Conservation (phyloP, 1,140 invertebrate species). For the Tribolium madens region DNA sequence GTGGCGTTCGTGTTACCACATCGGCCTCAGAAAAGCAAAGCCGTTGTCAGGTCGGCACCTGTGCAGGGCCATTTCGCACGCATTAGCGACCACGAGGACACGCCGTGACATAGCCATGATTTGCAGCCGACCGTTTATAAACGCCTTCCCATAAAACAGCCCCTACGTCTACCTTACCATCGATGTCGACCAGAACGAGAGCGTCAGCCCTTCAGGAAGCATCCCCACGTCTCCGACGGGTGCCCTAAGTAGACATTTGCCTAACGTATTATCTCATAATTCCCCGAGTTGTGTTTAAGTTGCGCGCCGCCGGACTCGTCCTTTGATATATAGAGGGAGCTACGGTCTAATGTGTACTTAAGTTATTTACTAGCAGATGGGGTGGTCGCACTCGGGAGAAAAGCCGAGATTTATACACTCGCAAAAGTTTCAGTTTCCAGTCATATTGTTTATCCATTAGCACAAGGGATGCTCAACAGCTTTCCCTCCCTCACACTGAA, state of each 20-base stretch:
- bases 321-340: constrained; percentile 61
- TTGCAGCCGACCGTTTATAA: constrained; percentile 55
- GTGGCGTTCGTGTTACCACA: constrained; percentile 10
- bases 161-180: constrained; percentile 19
- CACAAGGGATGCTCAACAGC: not conserved
- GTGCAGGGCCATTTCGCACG: constrained; percentile 54
- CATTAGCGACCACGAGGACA: constrained; percentile 58
- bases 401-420: constrained; percentile 39
- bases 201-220: constrained; percentile 5
- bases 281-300: constrained; percentile 63
- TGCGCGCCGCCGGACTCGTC: constrained; percentile 57
- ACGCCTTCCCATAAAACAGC: constrained; percentile 13
- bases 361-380: constrained; percentile 59
- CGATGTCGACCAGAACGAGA: constrained; percentile 21
- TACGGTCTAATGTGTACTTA: constrained; percentile 61
- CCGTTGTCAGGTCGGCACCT: constrained; percentile 55
- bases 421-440: constrained; percentile 28
- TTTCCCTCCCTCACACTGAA: not conserved
- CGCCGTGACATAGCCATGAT: constrained; percentile 55
- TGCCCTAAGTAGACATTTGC: constrained; percentile 61
- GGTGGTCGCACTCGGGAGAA: constrained; percentile 42
- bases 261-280: constrained; percentile 64
- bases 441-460: constrained; percentile 47
- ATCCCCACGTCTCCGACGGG: constrained; percentile 24
- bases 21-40: constrained; percentile 21